Percentiles rank a stretch among this genome's conserved stretches.
Conservation (phyloP, 1,140 invertebrate species). For the Leptoteleia sp. region DNA sequence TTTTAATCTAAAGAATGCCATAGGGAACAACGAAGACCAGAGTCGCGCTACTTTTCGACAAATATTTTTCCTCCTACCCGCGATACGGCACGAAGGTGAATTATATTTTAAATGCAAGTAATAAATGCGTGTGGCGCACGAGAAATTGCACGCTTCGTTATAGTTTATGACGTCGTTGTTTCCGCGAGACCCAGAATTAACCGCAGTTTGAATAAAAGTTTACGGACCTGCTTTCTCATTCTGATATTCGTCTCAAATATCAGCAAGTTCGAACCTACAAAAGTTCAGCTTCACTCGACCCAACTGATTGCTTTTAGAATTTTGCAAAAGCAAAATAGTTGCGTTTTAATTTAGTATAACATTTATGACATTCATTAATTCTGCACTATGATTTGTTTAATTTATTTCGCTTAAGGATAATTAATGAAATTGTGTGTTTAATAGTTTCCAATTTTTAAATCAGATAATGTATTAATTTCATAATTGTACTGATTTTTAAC, state of each 20-base stretch:
- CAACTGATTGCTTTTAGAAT: too few relatives aligned
- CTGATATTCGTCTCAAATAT: constrained; percentile 48
- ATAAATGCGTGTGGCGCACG: constrained; percentile 33
- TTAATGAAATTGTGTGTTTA: too few relatives aligned
- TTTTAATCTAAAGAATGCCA: too few relatives aligned
- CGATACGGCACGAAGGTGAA: constrained; percentile 1
- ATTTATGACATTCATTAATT: too few relatives aligned
- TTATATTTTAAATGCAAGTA: constrained; percentile 30
- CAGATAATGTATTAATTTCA: too few relatives aligned
- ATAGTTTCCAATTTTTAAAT: too few relatives aligned
- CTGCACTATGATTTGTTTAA: too few relatives aligned
- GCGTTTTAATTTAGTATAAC: too few relatives aligned
- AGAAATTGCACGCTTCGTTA: constrained; percentile 48
- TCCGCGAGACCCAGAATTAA: constrained; percentile 63
- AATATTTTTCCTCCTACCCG: constrained; percentile 22
- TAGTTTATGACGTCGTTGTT: constrained; percentile 58
- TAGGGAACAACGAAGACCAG: not conserved
- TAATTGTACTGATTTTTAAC: too few relatives aligned
- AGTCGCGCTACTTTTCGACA: constrained; percentile 10
- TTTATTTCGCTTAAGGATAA: too few relatives aligned
- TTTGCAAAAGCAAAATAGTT: too few relatives aligned
- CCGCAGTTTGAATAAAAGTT: constrained; percentile 64
- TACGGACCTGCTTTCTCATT: constrained; percentile 53
- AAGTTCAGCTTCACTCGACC: constrained; percentile 30
- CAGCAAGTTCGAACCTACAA: constrained; percentile 36